Conservation (phyloP, 1,140 invertebrate species). For the Dreissena polymorpha region DNA sequence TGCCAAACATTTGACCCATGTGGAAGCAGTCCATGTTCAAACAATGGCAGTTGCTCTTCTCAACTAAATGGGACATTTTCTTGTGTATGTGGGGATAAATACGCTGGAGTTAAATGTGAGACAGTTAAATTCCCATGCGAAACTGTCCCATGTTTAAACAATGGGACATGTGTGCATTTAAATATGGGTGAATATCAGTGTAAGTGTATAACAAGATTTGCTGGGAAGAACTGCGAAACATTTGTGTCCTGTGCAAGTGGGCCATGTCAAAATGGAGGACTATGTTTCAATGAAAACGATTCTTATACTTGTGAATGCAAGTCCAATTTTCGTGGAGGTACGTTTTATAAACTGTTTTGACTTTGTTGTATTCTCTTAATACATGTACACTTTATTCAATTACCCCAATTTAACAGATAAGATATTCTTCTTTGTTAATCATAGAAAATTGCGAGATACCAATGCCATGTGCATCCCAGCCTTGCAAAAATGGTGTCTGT, state of each 20-base stretch:
- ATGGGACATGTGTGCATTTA: constrained; percentile 52
- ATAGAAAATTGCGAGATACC: constrained; percentile 72
- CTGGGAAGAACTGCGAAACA: constrained; percentile 58
- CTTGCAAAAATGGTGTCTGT: constrained; percentile 78
- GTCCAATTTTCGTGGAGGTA: constrained; percentile 41
- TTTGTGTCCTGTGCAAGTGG: constrained; percentile 56
- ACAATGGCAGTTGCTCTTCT: constrained; percentile 74
- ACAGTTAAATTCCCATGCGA: constrained; percentile 39
- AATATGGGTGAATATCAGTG: constrained; percentile 56
- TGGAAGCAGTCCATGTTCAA: constrained; percentile 62
- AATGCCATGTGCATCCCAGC: constrained; percentile 48
- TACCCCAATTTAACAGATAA: neutral
- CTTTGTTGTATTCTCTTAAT: neutral
- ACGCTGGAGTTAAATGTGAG: constrained; percentile 36
- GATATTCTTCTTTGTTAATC: neutral
- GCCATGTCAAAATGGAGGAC: constrained; percentile 63
- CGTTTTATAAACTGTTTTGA: neutral
- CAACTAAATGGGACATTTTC: constrained; percentile 66
- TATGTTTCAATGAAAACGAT: constrained; percentile 56
- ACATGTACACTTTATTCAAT: too few species aligned
- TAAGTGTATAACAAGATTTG: constrained; percentile 53
- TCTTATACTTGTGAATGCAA: constrained; percentile 59
- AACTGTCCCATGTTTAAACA: constrained; percentile 40
- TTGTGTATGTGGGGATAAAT: constrained; percentile 38
- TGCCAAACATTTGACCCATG: constrained; percentile 63